Evolutionary conservation across 1,140 invertebrate genomes (phyloP).

Genomic region (Drosophila pseudoobscura): DNA sequence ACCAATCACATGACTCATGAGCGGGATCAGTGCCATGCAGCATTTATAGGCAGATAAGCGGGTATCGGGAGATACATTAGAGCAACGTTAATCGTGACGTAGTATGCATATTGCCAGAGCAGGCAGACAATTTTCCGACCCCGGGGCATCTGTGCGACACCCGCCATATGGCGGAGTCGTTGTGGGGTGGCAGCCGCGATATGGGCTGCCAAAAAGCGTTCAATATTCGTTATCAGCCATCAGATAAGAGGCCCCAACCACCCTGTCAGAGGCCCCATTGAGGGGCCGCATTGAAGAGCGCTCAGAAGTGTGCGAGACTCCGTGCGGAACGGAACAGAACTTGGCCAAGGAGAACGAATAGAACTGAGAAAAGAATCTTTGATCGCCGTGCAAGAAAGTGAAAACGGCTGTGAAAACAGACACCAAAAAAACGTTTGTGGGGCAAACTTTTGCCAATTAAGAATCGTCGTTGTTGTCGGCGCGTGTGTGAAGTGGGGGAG

Average conservation of each 20-base stretch:
- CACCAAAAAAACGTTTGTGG: slow-evolving; percentile 39
- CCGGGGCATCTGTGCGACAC: slow-evolving; percentile 4
- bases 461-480: slow-evolving; percentile 22
- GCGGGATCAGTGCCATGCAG: slow-evolving; percentile 47
- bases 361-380: slow-evolving; percentile 12
- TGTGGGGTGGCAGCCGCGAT: slow-evolving; percentile 29
- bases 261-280: slow-evolving; percentile 35
- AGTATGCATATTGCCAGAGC: slow-evolving; percentile 39
- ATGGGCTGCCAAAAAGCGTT: slow-evolving; percentile 66
- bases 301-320: slow-evolving; percentile 64
- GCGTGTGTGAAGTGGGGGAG: slow-evolving; percentile 43
- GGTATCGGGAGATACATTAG: slow-evolving; percentile 9
- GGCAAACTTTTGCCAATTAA: slow-evolving; percentile 71
- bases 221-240: slow-evolving; percentile 68
- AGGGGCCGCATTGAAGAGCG: slow-evolving; percentile 22
- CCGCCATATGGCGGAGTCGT: slow-evolving; percentile 38
- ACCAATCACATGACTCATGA: slow-evolving; percentile 59
- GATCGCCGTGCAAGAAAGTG: slow-evolving; percentile 6
- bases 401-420: slow-evolving; percentile 70
- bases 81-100: slow-evolving; percentile 48
- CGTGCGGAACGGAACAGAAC: slow-evolving; percentile 53
- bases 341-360: not conserved
- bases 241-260: slow-evolving; percentile 53
- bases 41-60: not conserved
- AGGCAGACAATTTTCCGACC: slow-evolving; percentile 20